phyloP scores from a whole-genome alignment of 2,113 vertebrate species.

The Mustelus asterias region DNA sequence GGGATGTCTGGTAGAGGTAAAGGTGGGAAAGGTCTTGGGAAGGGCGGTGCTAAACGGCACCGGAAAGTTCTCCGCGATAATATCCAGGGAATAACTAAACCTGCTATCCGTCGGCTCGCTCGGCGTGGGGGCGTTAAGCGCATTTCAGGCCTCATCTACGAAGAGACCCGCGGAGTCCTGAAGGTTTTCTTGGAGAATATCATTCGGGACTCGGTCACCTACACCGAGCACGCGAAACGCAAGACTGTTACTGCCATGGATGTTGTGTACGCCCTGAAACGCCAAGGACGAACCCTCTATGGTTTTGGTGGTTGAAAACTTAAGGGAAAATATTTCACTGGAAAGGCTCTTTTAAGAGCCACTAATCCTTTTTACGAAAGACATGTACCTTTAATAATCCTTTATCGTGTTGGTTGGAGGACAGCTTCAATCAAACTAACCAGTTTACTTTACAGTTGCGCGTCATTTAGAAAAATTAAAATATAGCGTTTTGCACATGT shows the following conservation, averaged over 20 bases:
- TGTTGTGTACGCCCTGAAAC: background rate
- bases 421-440: too few species aligned
- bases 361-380: background rate
- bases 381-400: background rate
- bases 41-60: background rate
- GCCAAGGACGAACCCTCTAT: background rate
- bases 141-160: background rate
- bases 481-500: too few species aligned
- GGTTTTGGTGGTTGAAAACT: background rate
- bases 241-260: background rate
- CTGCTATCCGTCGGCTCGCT: background rate
- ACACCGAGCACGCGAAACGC: background rate
- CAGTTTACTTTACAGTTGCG: too few species aligned
- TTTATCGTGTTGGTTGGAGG: too few species aligned
- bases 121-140: background rate
- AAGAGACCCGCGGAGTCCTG: background rate
- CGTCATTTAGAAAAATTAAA: too few species aligned
- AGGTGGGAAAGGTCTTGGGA: background rate
- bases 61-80: background rate
- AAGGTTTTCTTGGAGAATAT: background rate
- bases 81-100: background rate
- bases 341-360: slow-evolving; percentile 23
- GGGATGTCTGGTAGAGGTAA: background rate
- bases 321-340: background rate
- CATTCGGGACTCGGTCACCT: background rate